Evolutionary conservation across 2,888 invertebrate species (phyloP), one percentile per base, ranked within the genome.

Genomic region (Tetropium fuscum): DNA sequence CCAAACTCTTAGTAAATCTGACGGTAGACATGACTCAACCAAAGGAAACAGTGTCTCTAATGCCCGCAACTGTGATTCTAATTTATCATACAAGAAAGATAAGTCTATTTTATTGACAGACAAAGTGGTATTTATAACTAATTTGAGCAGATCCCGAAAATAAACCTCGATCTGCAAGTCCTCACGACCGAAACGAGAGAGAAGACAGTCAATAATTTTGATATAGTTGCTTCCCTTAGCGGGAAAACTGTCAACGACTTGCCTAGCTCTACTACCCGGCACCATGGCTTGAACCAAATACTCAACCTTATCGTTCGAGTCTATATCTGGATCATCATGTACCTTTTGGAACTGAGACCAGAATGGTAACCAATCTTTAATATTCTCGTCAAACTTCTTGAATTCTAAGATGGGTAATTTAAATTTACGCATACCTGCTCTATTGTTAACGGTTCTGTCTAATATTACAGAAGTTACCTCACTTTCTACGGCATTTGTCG

Each of bases 21-120:
- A 62, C 2, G 74, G 74, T 8, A 75, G 44, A 43, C 66, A 63
- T 0, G 71, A 73, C 47, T 74, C 75, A 13, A 73, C 71, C 4
- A 76, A 56, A 1, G 74, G 76, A 54, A 70, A 74, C n/a, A 73
- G 38, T 51, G 69, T 72, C 3, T 68, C n/a, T n/a, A n/a, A 64
- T 4, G 68, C 66, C 41, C n/a, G n/a, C 60, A 72, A 51, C 68
- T 72, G 3, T 47, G 2, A 60, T 43, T 74, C 71, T 7, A 76
- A 47, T 40, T 69, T 60, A 55, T 74, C 72, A 53, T 70, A 72
- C 4, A 71, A 7, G 7, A 34, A 45, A 34, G 56, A 44, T 1
- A 71, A 16, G 10, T 60, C 49, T 6, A 34, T 3, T 7, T 45
- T 64, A 30, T 53, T 19, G 16, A 19, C n/a, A 2, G 57, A 41